These are phyloP conservation scores for Pedionomus torquatus DNA, from an alignment of 2,113 vertebrate species.

Conservation along the genomic window DNA sequence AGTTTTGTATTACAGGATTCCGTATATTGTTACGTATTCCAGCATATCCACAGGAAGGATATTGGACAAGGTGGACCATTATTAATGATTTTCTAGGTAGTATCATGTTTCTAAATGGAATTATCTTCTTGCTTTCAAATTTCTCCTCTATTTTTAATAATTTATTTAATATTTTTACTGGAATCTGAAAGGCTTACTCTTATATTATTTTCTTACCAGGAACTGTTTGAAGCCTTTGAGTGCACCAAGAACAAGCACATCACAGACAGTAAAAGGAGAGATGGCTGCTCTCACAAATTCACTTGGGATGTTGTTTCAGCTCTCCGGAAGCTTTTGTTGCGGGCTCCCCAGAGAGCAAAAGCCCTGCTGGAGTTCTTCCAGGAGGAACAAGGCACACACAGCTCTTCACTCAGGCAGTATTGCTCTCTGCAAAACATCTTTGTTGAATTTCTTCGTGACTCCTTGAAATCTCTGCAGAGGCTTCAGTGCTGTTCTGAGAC, in stretches of 20 bases:
- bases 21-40: neutral
- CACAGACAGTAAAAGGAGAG: slow-evolving; percentile 36
- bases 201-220: slow-evolving; percentile 73
- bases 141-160: neutral
- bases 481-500: slow-evolving; percentile 37
- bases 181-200: neutral
- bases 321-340: slow-evolving; percentile 80
- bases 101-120: neutral
- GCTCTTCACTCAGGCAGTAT: neutral
- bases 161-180: neutral
- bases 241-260: slow-evolving; percentile 31
- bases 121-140: neutral
- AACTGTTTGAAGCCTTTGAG: slow-evolving; percentile 83
- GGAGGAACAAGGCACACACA: neutral
- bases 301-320: slow-evolving; percentile 76
- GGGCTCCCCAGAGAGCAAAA: slow-evolving; percentile 79
- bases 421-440: slow-evolving; percentile 79
- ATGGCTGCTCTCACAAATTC: slow-evolving; percentile 53
- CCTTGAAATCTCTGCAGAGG: slow-evolving; percentile 63
- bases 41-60: neutral
- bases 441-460: slow-evolving; percentile 81
- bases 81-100: neutral
- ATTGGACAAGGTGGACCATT: neutral
- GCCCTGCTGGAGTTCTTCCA: slow-evolving; percentile 83
- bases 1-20: neutral